These are phyloP conservation scores for Cyanoramphus novaezelandiae DNA, from an alignment of 2,113 vertebrate genomes.

Conservation along the genomic window DNA sequence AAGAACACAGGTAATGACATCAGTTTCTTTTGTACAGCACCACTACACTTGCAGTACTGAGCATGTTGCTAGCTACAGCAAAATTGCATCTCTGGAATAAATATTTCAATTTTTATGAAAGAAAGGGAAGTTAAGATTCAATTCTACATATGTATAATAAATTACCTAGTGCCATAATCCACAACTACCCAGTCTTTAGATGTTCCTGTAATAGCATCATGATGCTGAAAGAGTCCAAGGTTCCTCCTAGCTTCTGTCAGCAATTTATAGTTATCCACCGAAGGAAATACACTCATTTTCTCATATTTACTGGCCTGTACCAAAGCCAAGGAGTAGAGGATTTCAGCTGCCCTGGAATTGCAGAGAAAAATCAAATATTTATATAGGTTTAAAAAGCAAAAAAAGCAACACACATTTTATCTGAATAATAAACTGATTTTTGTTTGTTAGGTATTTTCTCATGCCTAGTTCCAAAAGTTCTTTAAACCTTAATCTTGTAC, in stretches of 20 bases:
- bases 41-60: not conserved
- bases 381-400: not conserved
- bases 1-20: not conserved
- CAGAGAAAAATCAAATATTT: conserved; percentile 13
- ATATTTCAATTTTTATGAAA: not conserved
- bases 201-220: conserved; percentile 92
- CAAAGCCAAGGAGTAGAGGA: conserved; percentile 86
- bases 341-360: conserved; percentile 84
- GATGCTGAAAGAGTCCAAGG: conserved; percentile 91
- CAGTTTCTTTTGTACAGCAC: not conserved
- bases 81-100: not conserved
- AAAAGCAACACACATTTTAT: not conserved
- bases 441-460: not conserved
- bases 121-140: not conserved
- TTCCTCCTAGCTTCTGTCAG: conserved; percentile 83
- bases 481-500: not conserved
- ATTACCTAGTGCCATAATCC: conserved; percentile 91
- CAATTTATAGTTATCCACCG: conserved; percentile 73
- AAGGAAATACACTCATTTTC: conserved; percentile 78
- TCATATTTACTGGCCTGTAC: conserved; percentile 76
- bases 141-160: not conserved
- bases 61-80: not conserved
- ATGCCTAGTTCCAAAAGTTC: accelerated
- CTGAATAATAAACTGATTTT: not conserved
- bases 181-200: conserved; percentile 88